These are phyloP conservation scores for Dasypolia templi DNA, from an alignment of 2,888 invertebrate genomes.

Conservation along the genomic window DNA sequence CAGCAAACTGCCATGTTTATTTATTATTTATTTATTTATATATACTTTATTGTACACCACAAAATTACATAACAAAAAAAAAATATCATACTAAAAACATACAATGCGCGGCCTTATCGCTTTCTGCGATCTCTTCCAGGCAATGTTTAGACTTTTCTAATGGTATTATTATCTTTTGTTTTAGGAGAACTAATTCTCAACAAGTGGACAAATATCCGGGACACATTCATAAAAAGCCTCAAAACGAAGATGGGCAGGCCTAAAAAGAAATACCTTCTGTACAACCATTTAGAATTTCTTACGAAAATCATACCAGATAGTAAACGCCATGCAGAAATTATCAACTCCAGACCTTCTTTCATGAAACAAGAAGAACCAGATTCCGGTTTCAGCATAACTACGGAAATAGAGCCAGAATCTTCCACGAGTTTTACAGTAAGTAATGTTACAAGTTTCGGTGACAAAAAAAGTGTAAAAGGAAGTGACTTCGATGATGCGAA, in stretches of 20 bases:
- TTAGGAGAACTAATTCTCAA: conserved; percentile 80
- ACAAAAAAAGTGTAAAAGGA: conserved; percentile 40
- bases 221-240: conserved; percentile 83
- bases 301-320: conserved; percentile 72
- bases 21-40: no score
- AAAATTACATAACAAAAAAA: no score
- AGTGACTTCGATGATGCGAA: conserved; percentile 40
- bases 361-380: conserved; percentile 70
- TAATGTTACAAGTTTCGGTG: conserved; percentile 27
- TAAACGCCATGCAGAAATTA: conserved; percentile 53
- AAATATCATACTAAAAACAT: no score
- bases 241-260: conserved; percentile 78
- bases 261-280: conserved; percentile 78
- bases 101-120: no score
- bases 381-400: conserved; percentile 26
- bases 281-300: conserved; percentile 82
- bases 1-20: no score
- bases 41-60: no score
- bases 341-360: conserved; percentile 42
- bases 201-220: conserved; percentile 87
- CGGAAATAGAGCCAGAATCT: conserved; percentile 30
- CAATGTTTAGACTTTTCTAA: background rate
- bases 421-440: conserved; percentile 27
- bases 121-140: no score
- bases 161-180: conserved; percentile 41